These are phyloP conservation scores for Lepus americanus DNA, from an alignment of 2,113 vertebrate genomes.

Conservation along the genomic window DNA sequence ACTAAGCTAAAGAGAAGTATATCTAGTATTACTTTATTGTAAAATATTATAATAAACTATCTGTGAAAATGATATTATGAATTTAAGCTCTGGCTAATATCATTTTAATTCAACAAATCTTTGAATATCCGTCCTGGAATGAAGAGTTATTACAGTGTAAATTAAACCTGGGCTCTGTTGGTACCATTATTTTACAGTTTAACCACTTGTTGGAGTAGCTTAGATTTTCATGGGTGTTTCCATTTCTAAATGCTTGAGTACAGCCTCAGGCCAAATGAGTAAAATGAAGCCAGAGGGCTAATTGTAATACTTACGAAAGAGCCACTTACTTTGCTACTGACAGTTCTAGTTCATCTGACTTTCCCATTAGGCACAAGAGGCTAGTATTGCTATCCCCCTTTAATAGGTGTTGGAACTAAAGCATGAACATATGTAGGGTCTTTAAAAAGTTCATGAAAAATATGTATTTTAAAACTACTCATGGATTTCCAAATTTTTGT, in stretches of 20 bases:
- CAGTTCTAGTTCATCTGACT: neutral
- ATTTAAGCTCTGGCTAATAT: constrained; percentile 29
- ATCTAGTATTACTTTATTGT: constrained; percentile 44
- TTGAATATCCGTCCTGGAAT: constrained; percentile 6
- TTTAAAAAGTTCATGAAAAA: no score
- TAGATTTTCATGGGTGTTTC: neutral
- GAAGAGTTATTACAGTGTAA: constrained; percentile 21
- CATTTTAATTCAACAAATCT: constrained; percentile 64
- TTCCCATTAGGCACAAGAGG: neutral
- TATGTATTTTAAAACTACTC: no score
- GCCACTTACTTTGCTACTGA: neutral
- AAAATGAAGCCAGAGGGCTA: constrained; percentile 28
- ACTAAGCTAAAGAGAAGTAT: constrained; percentile 51
- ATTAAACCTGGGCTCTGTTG: constrained; percentile 6
- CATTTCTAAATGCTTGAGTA: constrained; percentile 3
- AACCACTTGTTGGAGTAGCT: constrained; percentile 11
- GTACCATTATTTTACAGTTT: constrained; percentile 38
- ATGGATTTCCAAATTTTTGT: no score
- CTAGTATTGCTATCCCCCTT: neutral
- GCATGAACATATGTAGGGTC: neutral
- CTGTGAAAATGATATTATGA: constrained; percentile 29
- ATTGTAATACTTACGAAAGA: neutral
- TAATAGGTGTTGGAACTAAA: constrained; percentile 41
- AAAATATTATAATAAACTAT: constrained; percentile 14
- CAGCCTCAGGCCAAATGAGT: constrained; percentile 20